Percentiles rank a stretch among this genome's conserved stretches.
Conservation (phyloP, 2,797 vertebrate species). For the Micrastur ruficollis region DNA sequence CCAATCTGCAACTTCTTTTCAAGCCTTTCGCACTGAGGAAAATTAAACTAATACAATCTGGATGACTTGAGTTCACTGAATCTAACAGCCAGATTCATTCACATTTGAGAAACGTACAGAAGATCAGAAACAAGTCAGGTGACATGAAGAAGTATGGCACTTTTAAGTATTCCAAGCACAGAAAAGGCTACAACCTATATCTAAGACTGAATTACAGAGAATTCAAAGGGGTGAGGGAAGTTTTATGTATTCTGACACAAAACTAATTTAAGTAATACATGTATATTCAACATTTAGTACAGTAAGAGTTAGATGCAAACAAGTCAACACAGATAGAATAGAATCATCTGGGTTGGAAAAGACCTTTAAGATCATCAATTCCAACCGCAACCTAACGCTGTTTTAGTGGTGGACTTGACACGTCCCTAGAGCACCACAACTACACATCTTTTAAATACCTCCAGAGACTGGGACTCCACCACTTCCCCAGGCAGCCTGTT, state of each 20-base stretch:
- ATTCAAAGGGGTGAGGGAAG: background rate
- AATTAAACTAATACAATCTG: background rate
- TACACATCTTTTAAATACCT: background rate
- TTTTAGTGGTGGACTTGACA: too few relatives aligned
- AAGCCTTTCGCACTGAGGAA: background rate
- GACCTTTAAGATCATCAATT: background rate
- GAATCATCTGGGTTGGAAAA: background rate
- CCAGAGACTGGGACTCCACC: background rate
- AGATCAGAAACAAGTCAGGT: background rate
- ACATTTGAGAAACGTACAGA: background rate
- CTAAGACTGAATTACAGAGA: background rate
- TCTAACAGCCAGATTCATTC: background rate
- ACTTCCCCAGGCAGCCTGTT: background rate
- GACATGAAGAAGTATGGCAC: background rate
- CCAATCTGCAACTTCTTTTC: background rate
- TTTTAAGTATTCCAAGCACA: background rate
- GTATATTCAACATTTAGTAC: background rate
- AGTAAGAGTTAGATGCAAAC: background rate
- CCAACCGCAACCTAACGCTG: background rate
- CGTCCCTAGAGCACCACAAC: too few relatives aligned
- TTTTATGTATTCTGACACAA: background rate
- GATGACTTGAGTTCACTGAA: background rate
- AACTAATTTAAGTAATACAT: background rate
- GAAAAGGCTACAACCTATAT: background rate
- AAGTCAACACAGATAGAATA: background rate